Percentiles rank a stretch among this genome's conserved stretches.
Evolutionary conservation across 2,797 vertebrate species (phyloP).

Genomic region (Neostethus bicornis): DNA sequence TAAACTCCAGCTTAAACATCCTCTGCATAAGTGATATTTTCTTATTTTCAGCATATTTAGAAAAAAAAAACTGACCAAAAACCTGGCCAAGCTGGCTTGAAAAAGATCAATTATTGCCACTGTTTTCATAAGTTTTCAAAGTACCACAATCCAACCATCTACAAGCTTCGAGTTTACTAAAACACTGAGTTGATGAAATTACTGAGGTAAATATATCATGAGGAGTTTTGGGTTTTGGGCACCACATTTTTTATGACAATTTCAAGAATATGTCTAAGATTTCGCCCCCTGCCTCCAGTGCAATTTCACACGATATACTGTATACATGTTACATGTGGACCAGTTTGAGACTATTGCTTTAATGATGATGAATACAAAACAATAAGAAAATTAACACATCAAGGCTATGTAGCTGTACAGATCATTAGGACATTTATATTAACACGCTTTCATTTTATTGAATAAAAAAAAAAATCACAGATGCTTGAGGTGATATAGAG

Average conservation of each 20-base stretch:
- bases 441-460: constrained; percentile 60
- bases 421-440: constrained; percentile 68
- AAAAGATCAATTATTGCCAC: constrained; percentile 59
- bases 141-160: constrained; percentile 51
- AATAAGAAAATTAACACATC: constrained; percentile 50
- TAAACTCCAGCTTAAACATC: neutral
- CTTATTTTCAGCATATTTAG: constrained; percentile 42
- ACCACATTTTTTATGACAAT: constrained; percentile 51
- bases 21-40: constrained; percentile 37
- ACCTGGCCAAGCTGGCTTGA: constrained; percentile 30
- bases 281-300: constrained; percentile 47
- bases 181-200: constrained; percentile 59
- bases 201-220: constrained; percentile 71
- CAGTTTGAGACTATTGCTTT: constrained; percentile 72
- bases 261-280: constrained; percentile 65
- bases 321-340: constrained; percentile 70
- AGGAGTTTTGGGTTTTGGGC: constrained; percentile 51
- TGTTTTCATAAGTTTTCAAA: constrained; percentile 54
- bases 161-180: constrained; percentile 61
- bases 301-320: constrained; percentile 76
- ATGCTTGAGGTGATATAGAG: constrained; percentile 74
- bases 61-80: constrained; percentile 32
- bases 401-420: constrained; percentile 50
- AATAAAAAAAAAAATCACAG: constrained; percentile 72
- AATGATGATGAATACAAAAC: constrained; percentile 66